Conservation (phyloP, 2,797 vertebrate species). For the Natrix natrix region DNA sequence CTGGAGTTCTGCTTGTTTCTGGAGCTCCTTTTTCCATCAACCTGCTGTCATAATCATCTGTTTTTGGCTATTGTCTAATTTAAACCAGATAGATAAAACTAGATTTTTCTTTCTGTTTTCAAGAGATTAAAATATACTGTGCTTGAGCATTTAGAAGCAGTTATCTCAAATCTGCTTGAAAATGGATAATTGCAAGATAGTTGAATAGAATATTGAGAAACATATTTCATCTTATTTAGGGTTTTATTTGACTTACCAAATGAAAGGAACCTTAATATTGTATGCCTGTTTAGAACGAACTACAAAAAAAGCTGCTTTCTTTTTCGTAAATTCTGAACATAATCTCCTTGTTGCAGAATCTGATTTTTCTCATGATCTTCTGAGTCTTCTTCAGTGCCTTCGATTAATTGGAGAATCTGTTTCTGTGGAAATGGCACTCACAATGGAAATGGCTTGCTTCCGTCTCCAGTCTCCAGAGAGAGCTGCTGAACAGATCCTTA, state of each 20-base stretch:
- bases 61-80: not conserved
- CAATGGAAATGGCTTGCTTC: conserved; percentile 90
- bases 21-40: not conserved
- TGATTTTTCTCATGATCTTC: conserved; percentile 82
- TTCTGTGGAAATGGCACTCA: conserved; percentile 82
- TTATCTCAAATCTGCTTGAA: not conserved
- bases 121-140: not conserved
- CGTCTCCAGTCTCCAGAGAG: conserved; percentile 87
- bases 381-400: conserved; percentile 90
- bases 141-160: not conserved
- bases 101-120: not conserved
- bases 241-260: not conserved
- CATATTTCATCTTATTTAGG: not conserved
- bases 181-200: not conserved
- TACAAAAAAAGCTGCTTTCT: not conserved
- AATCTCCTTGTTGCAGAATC: conserved; percentile 74
- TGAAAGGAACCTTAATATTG: not conserved
- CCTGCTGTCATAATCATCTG: not conserved
- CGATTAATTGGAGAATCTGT: conserved; percentile 84
- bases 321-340: conserved; percentile 30
- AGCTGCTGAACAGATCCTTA: conserved; percentile 86
- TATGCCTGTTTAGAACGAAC: not conserved
- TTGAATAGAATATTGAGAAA: not conserved
- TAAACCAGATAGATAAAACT: not conserved
- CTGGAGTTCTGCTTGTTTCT: not conserved